Conservation (phyloP, 2,888 invertebrate genomes). For the Cephalotes varians region DNA sequence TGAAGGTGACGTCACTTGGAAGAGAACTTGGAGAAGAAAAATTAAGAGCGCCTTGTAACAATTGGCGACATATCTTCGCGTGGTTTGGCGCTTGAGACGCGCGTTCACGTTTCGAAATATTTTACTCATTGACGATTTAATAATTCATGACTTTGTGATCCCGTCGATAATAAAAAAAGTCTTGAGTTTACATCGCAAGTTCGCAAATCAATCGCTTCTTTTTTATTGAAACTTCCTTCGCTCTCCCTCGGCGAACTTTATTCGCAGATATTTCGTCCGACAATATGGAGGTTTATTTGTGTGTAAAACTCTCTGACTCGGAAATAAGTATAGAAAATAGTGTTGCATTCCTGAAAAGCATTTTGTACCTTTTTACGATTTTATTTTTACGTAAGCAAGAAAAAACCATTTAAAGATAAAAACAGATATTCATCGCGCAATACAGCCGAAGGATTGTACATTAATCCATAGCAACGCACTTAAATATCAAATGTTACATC, state of each 20-base stretch:
- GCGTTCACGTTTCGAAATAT: constrained; percentile 3
- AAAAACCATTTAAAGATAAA: not conserved
- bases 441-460: not conserved
- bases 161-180: constrained; percentile 14
- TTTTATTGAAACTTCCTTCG: constrained; percentile 26
- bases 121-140: constrained; percentile 26
- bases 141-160: constrained; percentile 22
- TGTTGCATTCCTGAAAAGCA: constrained; percentile 21
- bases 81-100: not conserved
- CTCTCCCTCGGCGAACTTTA: constrained; percentile 35
- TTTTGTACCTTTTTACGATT: constrained; percentile 22
- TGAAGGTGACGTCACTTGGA: constrained; percentile 16
- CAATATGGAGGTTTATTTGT: constrained; percentile 48
- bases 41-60: constrained; percentile 23
- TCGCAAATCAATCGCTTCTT: constrained; percentile 36
- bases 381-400: not conserved
- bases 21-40: constrained; percentile 22
- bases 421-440: not conserved
- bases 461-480: not conserved
- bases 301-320: constrained; percentile 29
- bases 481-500: constrained; percentile 17
- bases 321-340: constrained; percentile 39
- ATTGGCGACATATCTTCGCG: not conserved
- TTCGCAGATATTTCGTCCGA: constrained; percentile 38
- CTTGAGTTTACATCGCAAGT: constrained; percentile 29